Conservation (phyloP, 2,888 invertebrate genomes). For the Aquatica leii region DNA sequence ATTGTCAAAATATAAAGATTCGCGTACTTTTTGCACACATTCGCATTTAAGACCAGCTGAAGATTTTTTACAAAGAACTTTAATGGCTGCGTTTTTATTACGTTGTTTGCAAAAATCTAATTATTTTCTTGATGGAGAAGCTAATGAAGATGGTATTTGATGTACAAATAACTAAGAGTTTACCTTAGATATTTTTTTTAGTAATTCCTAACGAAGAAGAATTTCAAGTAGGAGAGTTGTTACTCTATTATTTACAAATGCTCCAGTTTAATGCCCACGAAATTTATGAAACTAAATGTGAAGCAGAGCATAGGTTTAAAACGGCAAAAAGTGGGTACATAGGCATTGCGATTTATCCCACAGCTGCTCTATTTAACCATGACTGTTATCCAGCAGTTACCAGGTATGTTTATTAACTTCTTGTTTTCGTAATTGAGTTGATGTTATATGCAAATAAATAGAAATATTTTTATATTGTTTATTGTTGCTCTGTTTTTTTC, state of each 20-base stretch:
- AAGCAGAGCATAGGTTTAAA: constrained; percentile 61
- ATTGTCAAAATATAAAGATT: constrained; percentile 61
- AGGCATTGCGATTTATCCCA: constrained; percentile 78
- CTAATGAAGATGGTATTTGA: constrained; percentile 54
- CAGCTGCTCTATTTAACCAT: constrained; percentile 83
- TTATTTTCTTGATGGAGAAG: constrained; percentile 67
- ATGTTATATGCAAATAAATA: no score
- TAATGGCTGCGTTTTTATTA: constrained; percentile 80
- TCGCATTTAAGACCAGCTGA: constrained; percentile 67
- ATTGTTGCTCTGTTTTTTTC: no score
- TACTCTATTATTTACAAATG: constrained; percentile 76
- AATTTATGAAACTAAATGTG: constrained; percentile 73
- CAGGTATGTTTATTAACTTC: constrained; percentile 62
- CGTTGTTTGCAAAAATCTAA: constrained; percentile 73
- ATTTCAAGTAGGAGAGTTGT: constrained; percentile 68
- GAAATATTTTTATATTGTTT: no score
- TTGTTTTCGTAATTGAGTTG: neutral
- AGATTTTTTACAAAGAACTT: constrained; percentile 77
- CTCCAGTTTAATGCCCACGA: constrained; percentile 89
- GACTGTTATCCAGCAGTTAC: constrained; percentile 82
- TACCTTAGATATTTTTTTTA: constrained; percentile 25
- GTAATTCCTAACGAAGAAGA: constrained; percentile 64
- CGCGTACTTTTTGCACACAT: constrained; percentile 74
- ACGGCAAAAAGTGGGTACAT: constrained; percentile 67
- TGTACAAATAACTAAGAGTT: neutral